Percentiles rank a stretch among this genome's conserved stretches.
Conservation (phyloP, 1,140 invertebrate species). For the Drosophila bifasciata region DNA sequence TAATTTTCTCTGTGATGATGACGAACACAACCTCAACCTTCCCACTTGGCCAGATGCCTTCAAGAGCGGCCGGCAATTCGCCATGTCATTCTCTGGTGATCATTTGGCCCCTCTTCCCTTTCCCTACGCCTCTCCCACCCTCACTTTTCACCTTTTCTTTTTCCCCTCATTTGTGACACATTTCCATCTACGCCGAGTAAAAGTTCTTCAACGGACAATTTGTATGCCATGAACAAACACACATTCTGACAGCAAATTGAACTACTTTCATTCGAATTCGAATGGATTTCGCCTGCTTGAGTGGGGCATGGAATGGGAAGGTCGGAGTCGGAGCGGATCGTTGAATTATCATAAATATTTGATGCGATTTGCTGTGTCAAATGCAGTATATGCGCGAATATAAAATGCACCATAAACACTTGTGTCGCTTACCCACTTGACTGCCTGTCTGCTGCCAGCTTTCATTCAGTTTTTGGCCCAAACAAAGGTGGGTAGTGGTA, state of each 20-base stretch:
- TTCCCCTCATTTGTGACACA: constrained; percentile 62
- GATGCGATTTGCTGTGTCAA: constrained; percentile 62
- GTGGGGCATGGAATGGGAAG: not conserved
- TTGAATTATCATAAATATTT: constrained; percentile 72
- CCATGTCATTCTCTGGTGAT: constrained; percentile 62
- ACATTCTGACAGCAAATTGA: constrained; percentile 59
- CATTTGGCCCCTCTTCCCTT: constrained; percentile 37
- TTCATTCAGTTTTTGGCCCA: constrained; percentile 73
- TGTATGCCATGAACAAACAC: constrained; percentile 71
- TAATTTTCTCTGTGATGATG: constrained; percentile 51
- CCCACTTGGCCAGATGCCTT: constrained; percentile 46
- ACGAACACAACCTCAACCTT: constrained; percentile 76
- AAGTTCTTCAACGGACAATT: constrained; percentile 63
- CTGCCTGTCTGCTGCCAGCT: constrained; percentile 53
- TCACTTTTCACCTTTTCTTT: constrained; percentile 14
- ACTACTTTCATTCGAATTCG: constrained; percentile 65
- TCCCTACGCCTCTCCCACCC: not conserved
- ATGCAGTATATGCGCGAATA: constrained; percentile 31
- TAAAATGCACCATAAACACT: constrained; percentile 66
- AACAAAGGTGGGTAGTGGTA: not conserved
- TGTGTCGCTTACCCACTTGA: constrained; percentile 53
- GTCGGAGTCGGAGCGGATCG: not conserved
- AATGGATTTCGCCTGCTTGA: not conserved
- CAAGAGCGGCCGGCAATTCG: constrained; percentile 46
- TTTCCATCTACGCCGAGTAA: constrained; percentile 59